These are phyloP conservation scores for Brachypodius melanocephalos DNA, from an alignment of 2,113 vertebrate genomes.

Conservation along the genomic window DNA sequence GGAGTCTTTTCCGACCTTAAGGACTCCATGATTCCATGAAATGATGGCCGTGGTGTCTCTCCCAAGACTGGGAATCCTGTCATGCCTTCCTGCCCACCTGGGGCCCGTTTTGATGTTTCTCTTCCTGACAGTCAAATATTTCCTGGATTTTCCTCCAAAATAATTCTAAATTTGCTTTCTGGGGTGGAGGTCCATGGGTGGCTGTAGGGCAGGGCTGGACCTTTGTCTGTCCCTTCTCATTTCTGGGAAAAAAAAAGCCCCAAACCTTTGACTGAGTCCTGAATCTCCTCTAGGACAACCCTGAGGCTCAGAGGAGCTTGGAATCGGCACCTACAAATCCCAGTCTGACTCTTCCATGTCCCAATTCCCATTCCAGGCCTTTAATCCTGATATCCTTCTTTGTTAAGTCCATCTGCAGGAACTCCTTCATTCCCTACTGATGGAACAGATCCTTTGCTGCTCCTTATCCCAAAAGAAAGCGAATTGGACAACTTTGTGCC, in stretches of 20 bases:
- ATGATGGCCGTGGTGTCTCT: background rate
- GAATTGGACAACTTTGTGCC: background rate
- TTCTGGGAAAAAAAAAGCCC: background rate
- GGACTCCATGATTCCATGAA: background rate
- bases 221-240: background rate
- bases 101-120: background rate
- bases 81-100: accelerated
- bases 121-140: background rate
- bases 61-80: background rate
- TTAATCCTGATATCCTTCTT: background rate
- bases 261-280: background rate
- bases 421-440: background rate
- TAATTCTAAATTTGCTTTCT: accelerated
- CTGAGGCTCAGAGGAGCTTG: background rate
- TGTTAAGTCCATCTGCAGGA: background rate
- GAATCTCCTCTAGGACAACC: background rate
- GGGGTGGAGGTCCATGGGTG: background rate
- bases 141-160: background rate
- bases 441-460: background rate
- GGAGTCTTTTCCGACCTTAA: background rate
- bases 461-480: background rate
- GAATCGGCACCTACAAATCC: background rate
- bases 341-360: background rate
- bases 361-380: accelerated
- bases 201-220: background rate